Conservation (phyloP, 1,140 invertebrate species). For the Penaeus japonicus region DNA sequence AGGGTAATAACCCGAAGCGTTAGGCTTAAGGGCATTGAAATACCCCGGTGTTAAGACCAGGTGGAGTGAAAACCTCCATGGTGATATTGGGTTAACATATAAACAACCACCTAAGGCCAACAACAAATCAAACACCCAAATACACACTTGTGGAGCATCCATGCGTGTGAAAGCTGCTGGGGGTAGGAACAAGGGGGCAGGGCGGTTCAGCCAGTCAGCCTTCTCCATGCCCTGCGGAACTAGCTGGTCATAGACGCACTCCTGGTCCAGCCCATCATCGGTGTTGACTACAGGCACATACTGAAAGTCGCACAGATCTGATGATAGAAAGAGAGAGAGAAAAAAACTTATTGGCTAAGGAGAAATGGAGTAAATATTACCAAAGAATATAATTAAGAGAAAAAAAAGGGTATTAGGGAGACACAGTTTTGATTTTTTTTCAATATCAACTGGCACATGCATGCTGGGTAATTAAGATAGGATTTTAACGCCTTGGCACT, state of each 20-base stretch:
- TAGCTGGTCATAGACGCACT: constrained; percentile 43
- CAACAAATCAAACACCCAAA: no score
- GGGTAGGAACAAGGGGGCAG: constrained; percentile 75
- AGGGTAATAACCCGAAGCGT: no score
- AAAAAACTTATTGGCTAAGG: no score
- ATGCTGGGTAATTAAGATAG: background rate
- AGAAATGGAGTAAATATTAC: background rate
- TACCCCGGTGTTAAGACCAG: no score
- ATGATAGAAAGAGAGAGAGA: constrained; percentile 59
- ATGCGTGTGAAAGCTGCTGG: constrained; percentile 81
- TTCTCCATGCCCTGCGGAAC: constrained; percentile 45
- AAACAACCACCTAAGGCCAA: no score
- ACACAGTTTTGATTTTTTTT: background rate
- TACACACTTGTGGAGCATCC: constrained; percentile 69
- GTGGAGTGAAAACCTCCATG: no score
- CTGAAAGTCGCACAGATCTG: constrained; percentile 89
- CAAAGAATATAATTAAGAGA: background rate
- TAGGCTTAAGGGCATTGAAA: no score
- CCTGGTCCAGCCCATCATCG: background rate
- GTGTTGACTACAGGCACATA: constrained; percentile 77
- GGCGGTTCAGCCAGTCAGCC: constrained; percentile 63
- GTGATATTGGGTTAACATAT: no score
- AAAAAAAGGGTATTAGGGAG: no score
- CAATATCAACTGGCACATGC: background rate
- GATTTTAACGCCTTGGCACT: background rate